Evolutionary conservation across 2,888 invertebrate genomes (phyloP), one percentile per base, ranked within the genome.

Genomic region (Liopterus haemorrhoidalis): DNA sequence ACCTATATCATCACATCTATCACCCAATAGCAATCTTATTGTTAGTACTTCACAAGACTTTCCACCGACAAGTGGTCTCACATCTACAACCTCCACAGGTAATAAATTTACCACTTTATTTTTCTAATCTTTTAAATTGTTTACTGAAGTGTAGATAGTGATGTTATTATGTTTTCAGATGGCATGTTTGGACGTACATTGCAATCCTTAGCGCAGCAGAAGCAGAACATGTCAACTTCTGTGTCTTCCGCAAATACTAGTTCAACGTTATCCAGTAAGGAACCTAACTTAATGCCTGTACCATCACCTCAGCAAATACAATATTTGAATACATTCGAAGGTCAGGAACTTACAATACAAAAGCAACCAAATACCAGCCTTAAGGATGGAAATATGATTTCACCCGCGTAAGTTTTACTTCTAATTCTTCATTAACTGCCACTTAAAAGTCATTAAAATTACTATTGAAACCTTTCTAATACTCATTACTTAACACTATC

Each of bases 241-340:
- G 59, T 65, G 47, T 61, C 64, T 49, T 55, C 66, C 14, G 59
- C 57, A 48, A 67, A 67, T 36, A 57, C 59, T 31, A 57, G 56
- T 22, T 41, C 62, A 28, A 61, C 68, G 12, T 50, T 57, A 27
- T 68, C 69, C 47, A 75, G 74, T 48, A 87, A 88, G 73, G 89
- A 89, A 69, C 86, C 89, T 41, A 92, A 91, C 69, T 75, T 93
- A 63, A 89, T 93, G 86, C 93, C 93, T 52, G 93, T 94, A 59
- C 93, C 94, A 54, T 93, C 93, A 53, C 94, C 94, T 46, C 92
- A 93, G 71, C 93, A 92, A 76, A 92, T 94, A 65, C 91, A 90
- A 58, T 94, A 93, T 74, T 80, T 93, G 63, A 92, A 90, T 74
- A 86, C 91, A 58, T 93, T 94, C 68, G 93, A 94, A 76, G 92